phyloP scores from a whole-genome alignment of 2,113 vertebrate genomes.

The Narcine bancroftii region DNA sequence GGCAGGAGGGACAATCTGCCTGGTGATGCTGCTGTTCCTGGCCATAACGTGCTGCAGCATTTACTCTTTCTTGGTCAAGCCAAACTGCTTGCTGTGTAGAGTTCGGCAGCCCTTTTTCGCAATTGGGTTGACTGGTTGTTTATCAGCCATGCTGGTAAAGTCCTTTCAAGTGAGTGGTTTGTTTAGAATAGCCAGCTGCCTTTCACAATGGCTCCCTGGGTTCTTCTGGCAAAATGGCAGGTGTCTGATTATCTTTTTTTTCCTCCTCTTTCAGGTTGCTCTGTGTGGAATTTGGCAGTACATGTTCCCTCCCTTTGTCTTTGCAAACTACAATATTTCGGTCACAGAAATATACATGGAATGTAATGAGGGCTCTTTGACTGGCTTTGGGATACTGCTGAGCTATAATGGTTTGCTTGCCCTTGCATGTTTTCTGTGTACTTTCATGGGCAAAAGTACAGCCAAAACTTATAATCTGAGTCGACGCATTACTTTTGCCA shows the following conservation, averaged over 20 bases:
- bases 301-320: slow-evolving; percentile 26
- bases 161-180: background rate
- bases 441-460: background rate
- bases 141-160: slow-evolving; percentile 32
- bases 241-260: background rate
- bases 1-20: background rate
- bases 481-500: background rate
- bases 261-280: background rate
- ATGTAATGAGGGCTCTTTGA: slow-evolving; percentile 26
- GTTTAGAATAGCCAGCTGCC: background rate
- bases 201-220: background rate
- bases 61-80: slow-evolving; percentile 26
- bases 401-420: background rate
- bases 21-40: slow-evolving; percentile 13
- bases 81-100: background rate
- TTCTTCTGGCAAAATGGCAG: background rate
- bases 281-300: background rate
- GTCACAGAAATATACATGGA: slow-evolving; percentile 26
- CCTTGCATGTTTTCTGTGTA: slow-evolving; percentile 18
- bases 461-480: no score
- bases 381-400: slow-evolving; percentile 12
- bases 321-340: slow-evolving; percentile 23
- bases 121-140: slow-evolving; percentile 14
- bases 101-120: slow-evolving; percentile 38
- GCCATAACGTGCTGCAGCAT: slow-evolving; percentile 19